These are phyloP conservation scores for Melipona quadrifasciata DNA, from an alignment of 1,140 invertebrate species.

Conservation along the genomic window DNA sequence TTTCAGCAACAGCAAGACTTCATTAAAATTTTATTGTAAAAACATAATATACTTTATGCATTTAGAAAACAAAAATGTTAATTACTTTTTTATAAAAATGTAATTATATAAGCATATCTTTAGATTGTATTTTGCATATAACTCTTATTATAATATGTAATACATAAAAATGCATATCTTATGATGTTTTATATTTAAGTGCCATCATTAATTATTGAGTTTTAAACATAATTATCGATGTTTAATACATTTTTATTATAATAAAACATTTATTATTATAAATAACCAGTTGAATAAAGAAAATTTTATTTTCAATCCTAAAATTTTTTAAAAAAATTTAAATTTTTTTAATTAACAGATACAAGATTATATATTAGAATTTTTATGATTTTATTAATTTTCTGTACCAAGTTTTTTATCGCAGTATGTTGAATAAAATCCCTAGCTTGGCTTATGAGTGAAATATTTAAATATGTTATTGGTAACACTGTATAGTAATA, in stretches of 20 bases:
- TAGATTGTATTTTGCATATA: not conserved
- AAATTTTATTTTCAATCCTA: not conserved
- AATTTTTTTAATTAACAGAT: not conserved
- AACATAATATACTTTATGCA: not conserved
- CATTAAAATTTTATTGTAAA: not conserved
- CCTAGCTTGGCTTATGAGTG: not conserved
- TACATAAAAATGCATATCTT: not conserved
- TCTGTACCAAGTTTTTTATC: not conserved
- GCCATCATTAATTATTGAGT: not conserved
- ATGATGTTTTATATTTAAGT: not conserved
- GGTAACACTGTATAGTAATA: not conserved
- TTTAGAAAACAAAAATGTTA: not conserved
- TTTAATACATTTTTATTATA: conserved; percentile 1
- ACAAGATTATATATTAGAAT: not conserved
- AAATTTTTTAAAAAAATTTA: not conserved
- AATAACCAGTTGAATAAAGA: not conserved
- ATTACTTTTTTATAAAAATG: not conserved
- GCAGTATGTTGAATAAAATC: not conserved
- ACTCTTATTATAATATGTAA: not conserved
- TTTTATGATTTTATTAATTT: not conserved
- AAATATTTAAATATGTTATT: not conserved
- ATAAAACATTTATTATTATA: conserved; percentile 1
- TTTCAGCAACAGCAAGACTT: not conserved
- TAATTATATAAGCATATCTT: not conserved
- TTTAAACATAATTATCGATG: not conserved